These are phyloP conservation scores for Leptopilina drosophilae DNA, from an alignment of 2,888 invertebrate species.

Conservation along the genomic window DNA sequence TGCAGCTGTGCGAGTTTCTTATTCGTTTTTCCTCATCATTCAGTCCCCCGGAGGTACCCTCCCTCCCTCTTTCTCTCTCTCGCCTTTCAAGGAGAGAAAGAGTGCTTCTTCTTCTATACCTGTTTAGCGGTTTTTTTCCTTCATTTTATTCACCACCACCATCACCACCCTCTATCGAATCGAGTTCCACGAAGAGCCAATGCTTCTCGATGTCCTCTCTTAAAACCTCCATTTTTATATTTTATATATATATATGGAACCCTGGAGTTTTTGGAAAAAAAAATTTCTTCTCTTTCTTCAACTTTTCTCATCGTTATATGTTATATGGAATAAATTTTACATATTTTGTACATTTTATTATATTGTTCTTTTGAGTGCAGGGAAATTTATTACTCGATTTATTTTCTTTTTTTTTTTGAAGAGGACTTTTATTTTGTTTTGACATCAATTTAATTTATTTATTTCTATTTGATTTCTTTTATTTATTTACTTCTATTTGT, in stretches of 20 bases:
- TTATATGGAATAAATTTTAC: not conserved
- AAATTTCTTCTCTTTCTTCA: not conserved
- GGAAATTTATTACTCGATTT: too few relatives aligned
- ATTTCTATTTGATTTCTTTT: too few relatives aligned
- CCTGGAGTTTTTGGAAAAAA: too few relatives aligned
- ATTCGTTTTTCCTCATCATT: slow-evolving; percentile 46
- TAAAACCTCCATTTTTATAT: slow-evolving; percentile 2
- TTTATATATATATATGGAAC: too few relatives aligned
- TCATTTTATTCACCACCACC: slow-evolving; percentile 12
- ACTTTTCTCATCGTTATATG: not conserved
- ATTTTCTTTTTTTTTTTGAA: too few relatives aligned
- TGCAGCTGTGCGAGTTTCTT: slow-evolving; percentile 52
- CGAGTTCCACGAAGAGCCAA: not conserved
- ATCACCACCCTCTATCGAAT: slow-evolving; percentile 26
- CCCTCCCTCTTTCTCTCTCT: slow-evolving; percentile 19
- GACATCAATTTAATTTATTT: too few relatives aligned
- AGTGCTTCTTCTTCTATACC: slow-evolving; percentile 20
- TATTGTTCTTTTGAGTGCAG: not conserved
- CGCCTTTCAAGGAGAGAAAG: not conserved
- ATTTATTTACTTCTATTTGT: too few relatives aligned
- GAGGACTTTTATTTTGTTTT: too few relatives aligned
- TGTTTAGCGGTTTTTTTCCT: slow-evolving; percentile 29
- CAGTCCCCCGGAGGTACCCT: slow-evolving; percentile 39
- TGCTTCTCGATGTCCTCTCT: slow-evolving; percentile 28
- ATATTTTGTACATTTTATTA: slow-evolving; percentile 5